phyloP scores from a whole-genome alignment of 2,888 invertebrate genomes.

The Protonemura montana region DNA sequence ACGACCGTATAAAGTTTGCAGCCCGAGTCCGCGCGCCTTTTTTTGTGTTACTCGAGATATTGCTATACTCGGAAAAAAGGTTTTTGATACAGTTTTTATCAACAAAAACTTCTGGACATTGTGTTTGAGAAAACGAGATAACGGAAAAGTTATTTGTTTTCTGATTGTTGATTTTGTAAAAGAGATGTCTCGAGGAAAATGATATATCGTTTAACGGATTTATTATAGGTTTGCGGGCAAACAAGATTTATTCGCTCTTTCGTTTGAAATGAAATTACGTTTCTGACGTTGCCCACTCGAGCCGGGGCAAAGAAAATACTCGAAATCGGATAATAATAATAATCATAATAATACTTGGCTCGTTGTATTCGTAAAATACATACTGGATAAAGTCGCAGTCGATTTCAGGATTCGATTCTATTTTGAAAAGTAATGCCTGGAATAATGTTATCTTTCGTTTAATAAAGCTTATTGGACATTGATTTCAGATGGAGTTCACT shows the following conservation, averaged over 20 bases:
- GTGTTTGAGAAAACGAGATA: slow-evolving; percentile 39
- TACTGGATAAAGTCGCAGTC: not conserved
- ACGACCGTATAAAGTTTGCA: slow-evolving; percentile 1
- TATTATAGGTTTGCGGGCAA: slow-evolving; percentile 36
- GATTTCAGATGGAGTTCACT: slow-evolving; percentile 21
- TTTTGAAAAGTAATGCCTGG: slow-evolving; percentile 20
- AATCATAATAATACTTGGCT: slow-evolving; percentile 4
- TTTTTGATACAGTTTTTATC: slow-evolving; percentile 33
- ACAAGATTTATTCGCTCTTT: slow-evolving; percentile 31
- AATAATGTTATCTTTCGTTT: slow-evolving; percentile 38
- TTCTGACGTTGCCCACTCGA: not conserved
- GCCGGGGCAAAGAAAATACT: slow-evolving; percentile 20
- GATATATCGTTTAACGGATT: slow-evolving; percentile 42
- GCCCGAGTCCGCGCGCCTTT: not conserved
- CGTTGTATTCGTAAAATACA: slow-evolving; percentile 24
- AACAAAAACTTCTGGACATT: slow-evolving; percentile 34
- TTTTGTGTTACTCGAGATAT: slow-evolving; percentile 23
- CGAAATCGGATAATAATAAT: slow-evolving; percentile 26
- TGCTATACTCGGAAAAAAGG: slow-evolving; percentile 16
- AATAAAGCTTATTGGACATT: slow-evolving; percentile 38
- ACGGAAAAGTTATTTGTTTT: slow-evolving; percentile 22
- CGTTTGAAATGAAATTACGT: slow-evolving; percentile 31
- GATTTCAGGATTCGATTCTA: not conserved
- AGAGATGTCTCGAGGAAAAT: slow-evolving; percentile 33
- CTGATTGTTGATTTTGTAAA: slow-evolving; percentile 38